Evolutionary conservation across 2,888 invertebrate species (phyloP), one percentile per base, ranked within the genome.

Genomic region (Dryadula phaetusa): DNA sequence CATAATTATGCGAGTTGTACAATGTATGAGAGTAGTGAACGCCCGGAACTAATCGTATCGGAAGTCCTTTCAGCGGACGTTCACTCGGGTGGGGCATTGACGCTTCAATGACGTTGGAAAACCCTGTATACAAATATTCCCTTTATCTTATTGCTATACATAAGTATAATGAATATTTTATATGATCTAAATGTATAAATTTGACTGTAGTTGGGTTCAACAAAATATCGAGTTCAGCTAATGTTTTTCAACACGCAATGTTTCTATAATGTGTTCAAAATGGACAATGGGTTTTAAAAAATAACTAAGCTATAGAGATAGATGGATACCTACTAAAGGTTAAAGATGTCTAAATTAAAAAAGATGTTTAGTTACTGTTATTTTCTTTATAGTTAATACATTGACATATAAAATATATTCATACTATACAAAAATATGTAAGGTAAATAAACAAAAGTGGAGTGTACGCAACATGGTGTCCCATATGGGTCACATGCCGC

Each of bases 41-140:
- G 79, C 76, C 84, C 84, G 88, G 85, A 88, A 87, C 87, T 85
- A 84, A 88, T 82, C 69, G 75, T 76, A 72, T 78, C 88, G 90
- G 91, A 91, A 84, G 86, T 85, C 81, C 87, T 89, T 90, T 88
- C 77, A 73, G 60, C 69, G 87, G 86, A 77, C 87, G 79, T 88
- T 90, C 89, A 90, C 90, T 89, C 89, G 82, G 67, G 62, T 28
- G 54, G 69, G 72, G 71, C 67, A 75, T 77, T 70, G 64, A 70
- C 67, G 65, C 66, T 66, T 54, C 64, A 69, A 60, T 70, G 22
- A 16, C 2, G 46, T 49, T 65, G 64, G 56, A 49, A 62, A 58
- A 16, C 49, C 56, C 28, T 40, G 18, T 25, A 16, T 25, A 40
- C 28, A 18, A 10, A 40, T 32, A 42, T 28, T 25, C 18, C n/a